phyloP scores from a whole-genome alignment of 2,113 vertebrate genomes.

The Pachypanchax playfairii region DNA sequence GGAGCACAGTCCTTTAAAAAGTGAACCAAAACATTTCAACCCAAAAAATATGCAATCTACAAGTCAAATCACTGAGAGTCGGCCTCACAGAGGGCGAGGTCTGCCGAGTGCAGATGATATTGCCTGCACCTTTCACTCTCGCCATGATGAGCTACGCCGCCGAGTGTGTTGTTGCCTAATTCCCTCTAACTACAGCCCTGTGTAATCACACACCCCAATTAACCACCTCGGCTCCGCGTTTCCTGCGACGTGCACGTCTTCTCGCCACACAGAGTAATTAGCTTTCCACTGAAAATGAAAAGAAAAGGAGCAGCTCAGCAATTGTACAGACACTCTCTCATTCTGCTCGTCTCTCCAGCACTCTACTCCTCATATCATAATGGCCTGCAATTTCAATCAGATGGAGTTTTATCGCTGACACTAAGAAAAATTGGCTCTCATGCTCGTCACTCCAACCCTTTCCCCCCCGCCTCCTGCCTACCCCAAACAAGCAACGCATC shows the following conservation, averaged over 20 bases:
- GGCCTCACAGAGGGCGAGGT: slow-evolving; percentile 80
- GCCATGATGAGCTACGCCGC: slow-evolving; percentile 93
- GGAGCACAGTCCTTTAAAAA: not conserved
- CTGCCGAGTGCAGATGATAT: slow-evolving; percentile 89
- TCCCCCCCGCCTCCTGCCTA: slow-evolving; percentile 4
- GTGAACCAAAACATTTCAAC: not conserved
- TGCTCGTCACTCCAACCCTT: slow-evolving; percentile 52
- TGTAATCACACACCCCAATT: slow-evolving; percentile 99
- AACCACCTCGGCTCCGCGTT: slow-evolving; percentile 89
- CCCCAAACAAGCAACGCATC: slow-evolving; percentile 50
- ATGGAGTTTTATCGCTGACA: slow-evolving; percentile 96
- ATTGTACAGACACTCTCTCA: slow-evolving; percentile 91
- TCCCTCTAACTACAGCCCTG: slow-evolving; percentile 95
- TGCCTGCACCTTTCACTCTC: slow-evolving; percentile 87
- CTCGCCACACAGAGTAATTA: slow-evolving; percentile 97
- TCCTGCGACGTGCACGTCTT: slow-evolving; percentile 82
- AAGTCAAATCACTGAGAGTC: slow-evolving; percentile 25
- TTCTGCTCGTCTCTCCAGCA: slow-evolving; percentile 62
- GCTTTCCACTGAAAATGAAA: slow-evolving; percentile 95
- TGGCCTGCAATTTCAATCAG: slow-evolving; percentile 97
- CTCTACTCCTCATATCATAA: slow-evolving; percentile 82
- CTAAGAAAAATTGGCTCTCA: slow-evolving; percentile 91
- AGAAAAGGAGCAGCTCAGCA: slow-evolving; percentile 92
- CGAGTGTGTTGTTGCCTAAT: slow-evolving; percentile 97
- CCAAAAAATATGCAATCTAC: slow-evolving; percentile 7